Percentiles rank a stretch among this genome's conserved stretches.
Conservation (phyloP, 2,113 vertebrate species). For the Ciconia stormi region DNA sequence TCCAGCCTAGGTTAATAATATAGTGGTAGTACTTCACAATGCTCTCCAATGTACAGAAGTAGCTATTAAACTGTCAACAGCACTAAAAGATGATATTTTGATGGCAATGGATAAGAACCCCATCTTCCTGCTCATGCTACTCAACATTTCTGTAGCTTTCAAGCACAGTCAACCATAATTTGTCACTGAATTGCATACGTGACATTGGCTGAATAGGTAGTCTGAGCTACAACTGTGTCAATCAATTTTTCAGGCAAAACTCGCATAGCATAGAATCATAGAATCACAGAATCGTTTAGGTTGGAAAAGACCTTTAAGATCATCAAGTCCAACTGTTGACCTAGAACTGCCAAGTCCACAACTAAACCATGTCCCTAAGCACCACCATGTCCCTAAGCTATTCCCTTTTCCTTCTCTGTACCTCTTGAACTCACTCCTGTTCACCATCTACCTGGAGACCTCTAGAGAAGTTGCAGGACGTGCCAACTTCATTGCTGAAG, state of each 20-base stretch:
- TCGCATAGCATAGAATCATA: neutral
- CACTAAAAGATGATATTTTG: slow-evolving; percentile 53
- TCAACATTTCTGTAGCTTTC: slow-evolving; percentile 47
- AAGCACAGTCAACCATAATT: slow-evolving; percentile 49
- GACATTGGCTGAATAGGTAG: neutral
- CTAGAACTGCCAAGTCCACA: neutral
- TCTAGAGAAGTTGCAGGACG: neutral
- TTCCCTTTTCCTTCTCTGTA: neutral
- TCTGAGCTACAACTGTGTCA: neutral
- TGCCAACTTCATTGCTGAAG: neutral
- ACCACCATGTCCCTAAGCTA: neutral
- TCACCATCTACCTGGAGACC: neutral
- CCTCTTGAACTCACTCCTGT: neutral
- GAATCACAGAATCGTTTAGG: neutral
- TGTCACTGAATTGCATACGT: slow-evolving; percentile 24
- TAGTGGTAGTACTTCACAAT: slow-evolving; percentile 33
- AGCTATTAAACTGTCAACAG: slow-evolving; percentile 66
- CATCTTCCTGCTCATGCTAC: slow-evolving; percentile 15
- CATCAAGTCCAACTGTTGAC: neutral
- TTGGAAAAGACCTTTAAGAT: neutral
- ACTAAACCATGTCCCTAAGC: neutral
- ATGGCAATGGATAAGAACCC: slow-evolving; percentile 55
- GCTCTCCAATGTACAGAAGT: slow-evolving; percentile 16
- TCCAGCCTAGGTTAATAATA: slow-evolving; percentile 43
- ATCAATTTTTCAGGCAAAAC: neutral